Evolutionary conservation across 1,140 invertebrate genomes (phyloP), one percentile per base, ranked within the genome.

Genomic region (Diprion similis): DNA sequence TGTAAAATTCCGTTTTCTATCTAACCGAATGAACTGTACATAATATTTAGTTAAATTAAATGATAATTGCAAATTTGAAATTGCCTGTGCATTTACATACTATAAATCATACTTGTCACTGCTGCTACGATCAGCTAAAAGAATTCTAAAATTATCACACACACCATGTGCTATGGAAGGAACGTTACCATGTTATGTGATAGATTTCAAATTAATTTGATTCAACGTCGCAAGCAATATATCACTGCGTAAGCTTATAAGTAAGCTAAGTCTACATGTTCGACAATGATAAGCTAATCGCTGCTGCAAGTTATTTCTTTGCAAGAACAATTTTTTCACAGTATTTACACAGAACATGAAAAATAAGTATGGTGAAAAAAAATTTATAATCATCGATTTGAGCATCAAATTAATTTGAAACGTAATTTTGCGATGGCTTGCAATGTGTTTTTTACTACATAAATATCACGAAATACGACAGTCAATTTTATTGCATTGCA

Each of bases 1-100:
- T 71, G 75, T 75, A 75, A 71, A 68, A 73, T 78, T 72, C 75
- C 68, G 76, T 77, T 75, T 81, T 78, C 66, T 80, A 80, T 73
- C 19, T 76, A 73, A 68, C 70, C 73, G 78, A 84, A 80, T 75
- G 80, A 81, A 80, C 66, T 84, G 83, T 85, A 84, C 76, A 84
- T 85, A 85, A 79, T 75, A 73, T 76, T 79, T 85, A 84, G 78
- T 82, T 84, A 77, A 83, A 81, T 79, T 80, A 80, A 82, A 82
- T 72, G 74, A 79, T 78, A 17, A 77, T 73, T 81, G 74, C 76
- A 71, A 77, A 76, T 78, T 79, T 66, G 17, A 65, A 74, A 75
- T 77, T 78, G 77, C 73, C 74, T 78, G 76, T 73, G 73, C 74
- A 70, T 78, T 80, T 80, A 76, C 74, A 64, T 73, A 77, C 72